Evolutionary conservation across 2,113 vertebrate genomes (phyloP).

Genomic region (Microtus oregoni): DNA sequence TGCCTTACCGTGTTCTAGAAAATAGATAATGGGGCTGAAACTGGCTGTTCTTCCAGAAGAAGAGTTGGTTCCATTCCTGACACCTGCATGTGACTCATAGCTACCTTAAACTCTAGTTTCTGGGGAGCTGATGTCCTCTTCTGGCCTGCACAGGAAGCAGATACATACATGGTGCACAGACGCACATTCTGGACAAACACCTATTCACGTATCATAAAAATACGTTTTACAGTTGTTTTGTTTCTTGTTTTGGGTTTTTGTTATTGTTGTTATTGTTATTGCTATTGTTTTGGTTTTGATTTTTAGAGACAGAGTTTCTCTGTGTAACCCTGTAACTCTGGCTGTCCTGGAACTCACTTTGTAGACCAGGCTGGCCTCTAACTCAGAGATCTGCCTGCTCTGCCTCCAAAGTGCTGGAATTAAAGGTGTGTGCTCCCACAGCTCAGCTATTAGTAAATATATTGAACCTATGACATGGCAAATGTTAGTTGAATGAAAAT

Average conservation of each 20-base stretch:
- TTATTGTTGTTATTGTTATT: not conserved
- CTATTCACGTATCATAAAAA: not conserved
- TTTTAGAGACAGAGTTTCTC: not conserved
- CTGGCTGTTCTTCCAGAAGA: not conserved
- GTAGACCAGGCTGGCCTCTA: not conserved
- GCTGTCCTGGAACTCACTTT: not conserved
- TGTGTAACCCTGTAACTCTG: not conserved
- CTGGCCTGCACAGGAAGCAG: not conserved
- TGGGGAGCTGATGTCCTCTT: not conserved
- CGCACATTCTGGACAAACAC: not conserved
- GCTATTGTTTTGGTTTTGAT: not conserved
- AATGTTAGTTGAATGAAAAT: slow-evolving; percentile 20
- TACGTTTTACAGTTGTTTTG: not conserved
- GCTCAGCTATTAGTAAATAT: not conserved
- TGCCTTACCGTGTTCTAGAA: not conserved
- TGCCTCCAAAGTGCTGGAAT: not conserved
- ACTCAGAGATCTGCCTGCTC: not conserved
- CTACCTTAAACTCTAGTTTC: not conserved
- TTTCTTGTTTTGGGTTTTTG: not conserved
- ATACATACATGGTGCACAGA: not conserved
- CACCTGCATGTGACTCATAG: not conserved
- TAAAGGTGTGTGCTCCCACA: not conserved
- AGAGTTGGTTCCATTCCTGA: too few relatives aligned
- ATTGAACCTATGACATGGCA: not conserved
- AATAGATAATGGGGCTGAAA: not conserved